phyloP scores from a whole-genome alignment of 1,140 invertebrate genomes.

The Andrena cerasifolii region DNA sequence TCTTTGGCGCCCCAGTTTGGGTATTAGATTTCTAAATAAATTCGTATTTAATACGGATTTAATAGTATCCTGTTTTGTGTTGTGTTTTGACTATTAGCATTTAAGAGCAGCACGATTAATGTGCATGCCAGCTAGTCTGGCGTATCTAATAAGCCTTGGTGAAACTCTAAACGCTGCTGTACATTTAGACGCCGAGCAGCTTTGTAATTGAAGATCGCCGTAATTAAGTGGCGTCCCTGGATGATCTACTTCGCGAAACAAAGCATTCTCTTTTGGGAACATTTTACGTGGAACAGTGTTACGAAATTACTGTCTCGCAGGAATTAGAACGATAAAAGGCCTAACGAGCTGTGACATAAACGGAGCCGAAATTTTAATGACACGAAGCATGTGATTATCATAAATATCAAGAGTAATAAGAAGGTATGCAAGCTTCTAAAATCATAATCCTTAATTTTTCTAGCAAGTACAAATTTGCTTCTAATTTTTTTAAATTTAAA shows the following conservation, averaged over 20 bases:
- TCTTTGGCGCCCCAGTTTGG: too few relatives aligned
- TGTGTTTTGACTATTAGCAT: neutral
- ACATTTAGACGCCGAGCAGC: slow-evolving; percentile 43
- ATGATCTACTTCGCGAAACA: slow-evolving; percentile 13
- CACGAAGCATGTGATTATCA: too few relatives aligned
- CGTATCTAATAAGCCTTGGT: slow-evolving; percentile 14
- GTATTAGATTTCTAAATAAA: too few relatives aligned
- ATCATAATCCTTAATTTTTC: too few relatives aligned
- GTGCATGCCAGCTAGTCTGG: neutral
- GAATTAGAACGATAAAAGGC: slow-evolving; percentile 9
- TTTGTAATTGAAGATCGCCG: slow-evolving; percentile 47
- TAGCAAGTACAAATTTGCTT: too few relatives aligned
- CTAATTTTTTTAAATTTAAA: too few relatives aligned
- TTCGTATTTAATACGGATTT: too few relatives aligned
- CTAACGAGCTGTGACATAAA: slow-evolving; percentile 2
- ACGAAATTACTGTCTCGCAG: slow-evolving; percentile 10
- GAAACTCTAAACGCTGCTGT: slow-evolving; percentile 28
- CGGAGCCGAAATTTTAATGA: neutral
- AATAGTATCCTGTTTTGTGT: neutral
- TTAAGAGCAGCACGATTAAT: too few relatives aligned
- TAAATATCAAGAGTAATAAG: too few relatives aligned
- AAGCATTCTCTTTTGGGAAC: neutral
- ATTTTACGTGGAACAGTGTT: neutral
- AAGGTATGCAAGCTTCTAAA: too few relatives aligned
- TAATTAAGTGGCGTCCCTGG: slow-evolving; percentile 47